Base-by-base conservation (phyloP, 2,888 invertebrate genomes). In the Tachina lurida region DNA sequence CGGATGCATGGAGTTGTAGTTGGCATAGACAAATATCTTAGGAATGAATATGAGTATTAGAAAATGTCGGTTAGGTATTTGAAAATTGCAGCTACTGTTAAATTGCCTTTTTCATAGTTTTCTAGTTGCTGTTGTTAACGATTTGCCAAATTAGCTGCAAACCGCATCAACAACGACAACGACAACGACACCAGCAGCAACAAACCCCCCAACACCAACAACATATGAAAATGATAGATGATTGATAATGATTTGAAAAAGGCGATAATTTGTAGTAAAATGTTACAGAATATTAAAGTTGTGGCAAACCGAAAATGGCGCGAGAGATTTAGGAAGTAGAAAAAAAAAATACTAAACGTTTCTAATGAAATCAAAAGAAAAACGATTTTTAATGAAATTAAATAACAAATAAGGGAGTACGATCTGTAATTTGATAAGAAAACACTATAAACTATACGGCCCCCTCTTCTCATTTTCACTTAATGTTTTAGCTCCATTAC, bases 61-160 rank as follows among this genome's bases (percentile, higher is more conserved):
- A 87, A 82, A 81, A 87, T 86, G 84, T 87, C 71, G 86, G 86
- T 85, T 77, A 86, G 86, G 87, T 87, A 88, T 88, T 88, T 88
- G 87, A 87, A 88, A 88, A 88, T 88, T 88, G 87, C 87, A 71
- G 87, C 86, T 88, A 88, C 87, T 87, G 87, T 88, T 87, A 87
- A 87, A 88, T 88, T 88, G 84, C 87, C 83, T 74, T 86, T 86
- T 86, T 86, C 76, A 86, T 79, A 83, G 67, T 71, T 73, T 31
- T 31, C 31, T 31, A 68, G 67, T 31, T 7, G 76, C 49, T 83
- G 83, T 83, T 86, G 86, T 86, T 86, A 86, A 86, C 86, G 86
- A 86, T 86, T 83, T 86, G 83, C 86, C 79, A 86, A 86, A 86
- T 86, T 86, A 86, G 86, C 65, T 73, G 67, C 73, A 75, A 83